Evolutionary conservation across 2,797 vertebrate genomes (phyloP).

Genomic region (Lepidocolaptes lacrymiger): DNA sequence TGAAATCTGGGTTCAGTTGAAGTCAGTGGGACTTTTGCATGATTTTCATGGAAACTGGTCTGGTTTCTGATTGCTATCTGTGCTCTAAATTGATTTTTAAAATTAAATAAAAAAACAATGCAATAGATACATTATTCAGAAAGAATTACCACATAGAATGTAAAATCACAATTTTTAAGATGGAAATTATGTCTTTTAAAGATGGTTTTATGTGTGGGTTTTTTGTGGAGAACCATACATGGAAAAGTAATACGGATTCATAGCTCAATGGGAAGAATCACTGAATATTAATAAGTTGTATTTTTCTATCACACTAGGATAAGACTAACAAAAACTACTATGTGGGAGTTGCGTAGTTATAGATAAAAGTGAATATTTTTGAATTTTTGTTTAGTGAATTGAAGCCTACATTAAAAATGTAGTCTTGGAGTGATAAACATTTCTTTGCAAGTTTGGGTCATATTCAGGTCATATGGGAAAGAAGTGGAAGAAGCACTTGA

Average conservation of each 20-base stretch:
- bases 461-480: not conserved
- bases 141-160: not conserved
- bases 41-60: not conserved
- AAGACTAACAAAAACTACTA: not conserved
- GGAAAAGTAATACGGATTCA: not conserved
- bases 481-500: not conserved
- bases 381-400: not conserved
- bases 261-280: not conserved
- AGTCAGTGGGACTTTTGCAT: not conserved
- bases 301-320: not conserved
- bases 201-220: not conserved
- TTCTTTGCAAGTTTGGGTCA: not conserved
- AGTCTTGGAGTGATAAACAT: not conserved
- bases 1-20: not conserved
- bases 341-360: not conserved
- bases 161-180: not conserved
- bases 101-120: not conserved
- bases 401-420: not conserved
- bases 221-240: not conserved
- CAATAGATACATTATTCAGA: not conserved
- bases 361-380: not conserved
- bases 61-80: not conserved
- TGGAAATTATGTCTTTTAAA: not conserved
- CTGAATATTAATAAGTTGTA: not conserved
- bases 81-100: not conserved